Base-by-base conservation (phyloP, 1,140 invertebrate species). In the Atta texana region DNA sequence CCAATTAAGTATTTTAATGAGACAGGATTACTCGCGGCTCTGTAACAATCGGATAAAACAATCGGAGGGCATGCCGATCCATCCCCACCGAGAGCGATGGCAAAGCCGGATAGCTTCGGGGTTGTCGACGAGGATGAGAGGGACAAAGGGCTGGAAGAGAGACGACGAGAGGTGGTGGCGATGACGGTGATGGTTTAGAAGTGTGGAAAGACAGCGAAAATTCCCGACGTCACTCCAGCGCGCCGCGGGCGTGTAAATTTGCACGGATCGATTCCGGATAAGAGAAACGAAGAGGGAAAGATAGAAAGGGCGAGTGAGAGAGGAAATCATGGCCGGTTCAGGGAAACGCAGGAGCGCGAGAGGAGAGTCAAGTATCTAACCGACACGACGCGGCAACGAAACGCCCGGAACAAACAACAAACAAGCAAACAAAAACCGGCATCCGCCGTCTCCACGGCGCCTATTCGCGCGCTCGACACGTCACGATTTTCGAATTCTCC, bases 391-490 rank as follows among this genome's bases (percentile, higher is more conserved):
- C 74, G 87, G 59, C 85, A 92, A 85, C 92, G 92, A 92, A 91
- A 91, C 92, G 92, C 92, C 90, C 92, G 92, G 92, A 93, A 93
- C 93, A 93, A 94, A 94, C 93, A 93, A 92, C 93, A 93, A 92
- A 89, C 91, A 86, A 89, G 81, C 90, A 93, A 93, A 91, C 71
- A 89, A 91, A 92, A 92, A 89, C 72, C 76, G n/a, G 87, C 39
- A 85, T 87, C 61, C 90, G 92, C 93, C 93, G 94, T 93, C 94
- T 93, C 78, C 89, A 88, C 89, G 93, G 93, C 94, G 93, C 93
- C 93, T 86, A 63, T 81, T 5, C 88, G 89, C 66, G 76, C 76
- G 85, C 53, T 63, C 49, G 28, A 0, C 71, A 0, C 71, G 76
- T 90, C 87, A 87, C 87, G 89, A 94, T 92, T 93, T 93, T 93